Evolutionary conservation across 2,888 invertebrate genomes (phyloP), one percentile per base, ranked within the genome.

Genomic region (Drosophila birchii): DNA sequence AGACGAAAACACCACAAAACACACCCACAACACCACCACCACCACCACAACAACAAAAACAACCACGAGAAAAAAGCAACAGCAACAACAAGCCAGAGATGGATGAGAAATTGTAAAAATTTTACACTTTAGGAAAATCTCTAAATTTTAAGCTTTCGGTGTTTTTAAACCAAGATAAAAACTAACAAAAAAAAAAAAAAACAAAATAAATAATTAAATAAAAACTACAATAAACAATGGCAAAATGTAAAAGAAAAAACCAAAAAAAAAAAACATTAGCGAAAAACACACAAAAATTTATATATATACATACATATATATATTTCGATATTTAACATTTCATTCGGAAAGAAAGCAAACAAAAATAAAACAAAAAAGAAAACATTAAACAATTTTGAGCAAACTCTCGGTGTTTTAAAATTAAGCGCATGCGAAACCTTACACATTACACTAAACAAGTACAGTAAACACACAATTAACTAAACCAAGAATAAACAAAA

Each of bases 141-240:
- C 89, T 91, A 91, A 92, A 91, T 90, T 86, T 91, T 92, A 92
- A 92, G 92, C 92, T 92, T 92, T 92, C 85, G 92, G 91, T 92
- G 92, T 92, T 92, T 91, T 90, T 88, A 90, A 88, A 72, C 76
- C 86, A 81, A 73, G 54, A 55, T 59, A 71, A 73, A 70, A 74
- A 64, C 49, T 63, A 80, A 74, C 34, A 62, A 56, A 70, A 59
- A 80, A 75, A 76, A 74, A 7, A 76, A 76, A 56, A 70, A 59
- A 80, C 73, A 76, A 74, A 7, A 76, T 76, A 75, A 68, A 78
- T 64, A 55, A 20, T 4, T 23, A 32, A 39, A 44, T 57, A 78
- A 79, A 73, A 78, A 78, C 75, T 74, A 75, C 77, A 80, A 72
- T 84, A 81, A 71, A 68, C 38, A 64, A 78, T 64, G 70, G 76